These are phyloP conservation scores for Melanostigma gelatinosum DNA, from an alignment of 2,113 vertebrate species.

Conservation along the genomic window DNA sequence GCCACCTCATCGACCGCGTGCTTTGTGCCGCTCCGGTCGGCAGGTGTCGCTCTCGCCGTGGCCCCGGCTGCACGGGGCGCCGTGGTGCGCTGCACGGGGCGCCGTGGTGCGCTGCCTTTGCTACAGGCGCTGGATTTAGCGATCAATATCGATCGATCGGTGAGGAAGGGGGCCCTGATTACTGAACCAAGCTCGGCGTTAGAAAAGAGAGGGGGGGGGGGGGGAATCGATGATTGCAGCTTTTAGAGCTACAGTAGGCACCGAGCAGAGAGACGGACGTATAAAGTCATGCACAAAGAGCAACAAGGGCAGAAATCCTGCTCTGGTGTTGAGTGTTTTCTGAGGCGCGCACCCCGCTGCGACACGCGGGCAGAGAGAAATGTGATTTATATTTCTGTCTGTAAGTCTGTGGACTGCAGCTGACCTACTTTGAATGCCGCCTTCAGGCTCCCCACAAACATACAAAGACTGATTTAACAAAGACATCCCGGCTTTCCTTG, in stretches of 20 bases:
- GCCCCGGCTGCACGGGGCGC: slow-evolving; percentile 69
- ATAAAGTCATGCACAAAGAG: slow-evolving; percentile 75
- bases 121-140: slow-evolving; percentile 85
- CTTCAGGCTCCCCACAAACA: slow-evolving; percentile 14
- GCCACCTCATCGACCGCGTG: slow-evolving; percentile 57
- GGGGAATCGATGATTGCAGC: slow-evolving; percentile 84
- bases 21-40: slow-evolving; percentile 59
- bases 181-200: slow-evolving; percentile 84
- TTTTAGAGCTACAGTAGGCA: slow-evolving; percentile 87
- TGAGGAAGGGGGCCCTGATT: slow-evolving; percentile 87
- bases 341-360: slow-evolving; percentile 48
- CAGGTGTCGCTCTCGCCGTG: slow-evolving; percentile 82
- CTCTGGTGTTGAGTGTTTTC: slow-evolving; percentile 60
- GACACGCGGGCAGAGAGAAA: slow-evolving; percentile 11
- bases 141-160: slow-evolving; percentile 87
- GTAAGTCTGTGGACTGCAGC: slow-evolving; percentile 40
- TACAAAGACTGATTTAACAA: slow-evolving; percentile 35
- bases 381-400: slow-evolving; percentile 48
- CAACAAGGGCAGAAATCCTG: slow-evolving; percentile 64
- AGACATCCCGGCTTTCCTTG: neutral
- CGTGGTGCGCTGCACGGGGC: slow-evolving; percentile 68
- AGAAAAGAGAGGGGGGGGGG: slow-evolving; percentile 70
- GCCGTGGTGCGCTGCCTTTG: slow-evolving; percentile 74
- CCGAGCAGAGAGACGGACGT: slow-evolving; percentile 72
- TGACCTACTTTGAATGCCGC: slow-evolving; percentile 62